phyloP scores from a whole-genome alignment of 2,888 invertebrate species.

The Empis stercorea region DNA sequence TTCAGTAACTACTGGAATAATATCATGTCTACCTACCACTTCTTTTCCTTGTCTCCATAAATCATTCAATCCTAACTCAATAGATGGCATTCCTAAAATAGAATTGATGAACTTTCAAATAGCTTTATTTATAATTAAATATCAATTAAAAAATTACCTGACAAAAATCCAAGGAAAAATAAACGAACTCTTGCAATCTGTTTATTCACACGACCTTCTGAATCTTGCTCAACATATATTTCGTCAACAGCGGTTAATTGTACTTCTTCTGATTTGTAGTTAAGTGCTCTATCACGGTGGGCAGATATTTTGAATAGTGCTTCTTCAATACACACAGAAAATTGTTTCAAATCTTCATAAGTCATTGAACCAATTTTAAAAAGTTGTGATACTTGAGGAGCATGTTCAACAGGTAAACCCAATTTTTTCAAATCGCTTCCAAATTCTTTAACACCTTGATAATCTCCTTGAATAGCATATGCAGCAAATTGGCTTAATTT shows the following conservation, averaged over 20 bases:
- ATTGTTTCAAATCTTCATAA: conserved; percentile 82
- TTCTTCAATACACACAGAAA: conserved; percentile 86
- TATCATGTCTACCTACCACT: conserved; percentile 97
- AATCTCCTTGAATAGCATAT: conserved; percentile 86
- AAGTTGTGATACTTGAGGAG: conserved; percentile 88
- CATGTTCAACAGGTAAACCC: conserved; percentile 92
- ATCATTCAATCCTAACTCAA: conserved; percentile 96
- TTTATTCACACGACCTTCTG: conserved; percentile 67
- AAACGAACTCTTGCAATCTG: conserved; percentile 91
- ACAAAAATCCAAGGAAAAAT: conserved; percentile 92
- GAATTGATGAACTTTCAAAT: too few species aligned
- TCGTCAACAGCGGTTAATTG: conserved; percentile 90
- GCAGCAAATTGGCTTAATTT: conserved; percentile 88
- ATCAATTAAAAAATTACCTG: conserved; percentile 54
- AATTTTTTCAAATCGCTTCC: conserved; percentile 86
- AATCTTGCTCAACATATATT: conserved; percentile 76
- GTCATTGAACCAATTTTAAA: conserved; percentile 87
- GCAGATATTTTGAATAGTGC: conserved; percentile 74
- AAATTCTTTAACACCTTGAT: conserved; percentile 86
- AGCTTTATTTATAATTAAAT: too few species aligned
- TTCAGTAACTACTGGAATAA: conserved; percentile 96
- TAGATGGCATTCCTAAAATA: conserved; percentile 72
- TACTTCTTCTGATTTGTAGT: conserved; percentile 93
- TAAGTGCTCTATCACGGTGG: conserved; percentile 75
- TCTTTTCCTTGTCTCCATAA: conserved; percentile 96